These are phyloP conservation scores for Poeciliopsis turrubarensis DNA, from an alignment of 2,113 vertebrate species.

Conservation along the genomic window DNA sequence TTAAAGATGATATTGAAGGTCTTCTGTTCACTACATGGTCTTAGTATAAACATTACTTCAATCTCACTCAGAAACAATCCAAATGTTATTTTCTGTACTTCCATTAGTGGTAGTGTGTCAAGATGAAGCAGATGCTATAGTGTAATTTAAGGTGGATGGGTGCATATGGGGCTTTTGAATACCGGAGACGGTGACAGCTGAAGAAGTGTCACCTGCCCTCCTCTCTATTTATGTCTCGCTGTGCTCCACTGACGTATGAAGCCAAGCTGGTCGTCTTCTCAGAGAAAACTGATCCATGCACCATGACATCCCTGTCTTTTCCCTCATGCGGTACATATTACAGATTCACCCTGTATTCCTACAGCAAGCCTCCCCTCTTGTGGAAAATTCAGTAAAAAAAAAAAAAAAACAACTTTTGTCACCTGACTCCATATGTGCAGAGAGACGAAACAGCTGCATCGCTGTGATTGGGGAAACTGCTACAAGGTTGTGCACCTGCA, in stretches of 20 bases:
- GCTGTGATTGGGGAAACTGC: conserved; percentile 9
- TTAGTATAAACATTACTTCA: background rate
- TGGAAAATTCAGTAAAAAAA: conserved; percentile 20
- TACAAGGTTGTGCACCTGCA: conserved; percentile 15
- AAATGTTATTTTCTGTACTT: background rate
- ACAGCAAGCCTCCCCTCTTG: background rate
- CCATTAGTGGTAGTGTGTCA: background rate
- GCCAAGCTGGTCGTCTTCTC: conserved; percentile 38
- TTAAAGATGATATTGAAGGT: too few relatives aligned
- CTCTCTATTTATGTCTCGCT: conserved; percentile 40
- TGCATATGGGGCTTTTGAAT: conserved; percentile 18
- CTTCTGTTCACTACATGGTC: background rate
- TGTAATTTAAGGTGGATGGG: conserved; percentile 37
- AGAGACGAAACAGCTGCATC: conserved; percentile 51
- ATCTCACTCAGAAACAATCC: background rate
- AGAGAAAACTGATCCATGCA: conserved; percentile 44
- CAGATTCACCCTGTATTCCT: conserved; percentile 22
- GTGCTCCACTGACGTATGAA: conserved; percentile 25
- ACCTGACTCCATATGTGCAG: conserved; percentile 29
- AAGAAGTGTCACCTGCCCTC: conserved; percentile 32
- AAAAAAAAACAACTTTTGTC: conserved; percentile 4
- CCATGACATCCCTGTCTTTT: conserved; percentile 10
- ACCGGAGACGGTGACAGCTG: conserved; percentile 36
- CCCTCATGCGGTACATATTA: conserved; percentile 25
- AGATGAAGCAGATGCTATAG: conserved; percentile 32